Evolutionary conservation across 2,113 vertebrate genomes (phyloP).

Genomic region (Ophthalmolycus amberensis): DNA sequence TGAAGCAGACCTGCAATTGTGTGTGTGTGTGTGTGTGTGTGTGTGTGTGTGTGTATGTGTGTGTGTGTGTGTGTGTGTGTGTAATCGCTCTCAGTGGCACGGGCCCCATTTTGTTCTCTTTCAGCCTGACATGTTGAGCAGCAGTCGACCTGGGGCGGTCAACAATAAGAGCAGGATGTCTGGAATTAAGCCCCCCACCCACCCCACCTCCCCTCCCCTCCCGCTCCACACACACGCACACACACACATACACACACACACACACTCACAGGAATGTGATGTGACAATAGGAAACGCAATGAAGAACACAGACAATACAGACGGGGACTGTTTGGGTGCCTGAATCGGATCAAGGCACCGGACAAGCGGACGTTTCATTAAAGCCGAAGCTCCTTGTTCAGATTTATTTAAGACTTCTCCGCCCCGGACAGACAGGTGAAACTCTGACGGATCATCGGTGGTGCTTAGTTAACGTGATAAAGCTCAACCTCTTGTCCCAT

Average conservation of each 20-base stretch:
- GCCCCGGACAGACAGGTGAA: slow-evolving; percentile 11
- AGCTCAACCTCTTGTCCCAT: slow-evolving; percentile 53
- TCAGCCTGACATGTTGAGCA: slow-evolving; percentile 61
- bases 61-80: slow-evolving; percentile 6
- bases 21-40: slow-evolving; percentile 6
- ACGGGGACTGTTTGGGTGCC: slow-evolving; percentile 26
- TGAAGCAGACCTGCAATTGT: neutral
- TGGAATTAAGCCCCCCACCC: slow-evolving; percentile 30
- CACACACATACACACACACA: slow-evolving; percentile 35
- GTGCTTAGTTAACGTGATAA: slow-evolving; percentile 52
- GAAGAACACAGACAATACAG: slow-evolving; percentile 55
- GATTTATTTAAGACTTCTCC: slow-evolving; percentile 7
- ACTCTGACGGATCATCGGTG: slow-evolving; percentile 26
- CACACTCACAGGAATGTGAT: slow-evolving; percentile 64
- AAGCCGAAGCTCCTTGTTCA: slow-evolving; percentile 6
- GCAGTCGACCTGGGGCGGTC: slow-evolving; percentile 52
- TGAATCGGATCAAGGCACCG: slow-evolving; percentile 26
- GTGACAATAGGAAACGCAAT: slow-evolving; percentile 60
- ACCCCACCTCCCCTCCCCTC: neutral
- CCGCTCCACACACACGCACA: slow-evolving; percentile 25
- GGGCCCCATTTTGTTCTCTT: slow-evolving; percentile 62
- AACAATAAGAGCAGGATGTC: slow-evolving; percentile 73
- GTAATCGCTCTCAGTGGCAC: slow-evolving; percentile 37
- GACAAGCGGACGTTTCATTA: slow-evolving; percentile 10
- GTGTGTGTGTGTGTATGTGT: slow-evolving; percentile 1